These are phyloP conservation scores for Orycteropus afer DNA, from an alignment of 2,113 vertebrate species.

Conservation along the genomic window DNA sequence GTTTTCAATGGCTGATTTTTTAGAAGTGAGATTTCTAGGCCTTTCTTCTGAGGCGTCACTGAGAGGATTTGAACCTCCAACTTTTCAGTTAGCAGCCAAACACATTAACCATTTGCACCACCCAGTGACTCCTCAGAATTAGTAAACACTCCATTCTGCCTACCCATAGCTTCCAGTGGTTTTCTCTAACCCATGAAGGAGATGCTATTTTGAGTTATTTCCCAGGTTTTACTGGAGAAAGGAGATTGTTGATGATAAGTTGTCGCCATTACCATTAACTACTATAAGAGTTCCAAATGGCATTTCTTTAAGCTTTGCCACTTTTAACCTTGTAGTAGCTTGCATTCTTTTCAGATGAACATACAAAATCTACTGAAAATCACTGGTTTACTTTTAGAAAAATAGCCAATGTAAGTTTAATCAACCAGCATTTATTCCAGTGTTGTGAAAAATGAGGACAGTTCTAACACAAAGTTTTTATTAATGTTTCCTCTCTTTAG, in stretches of 20 bases:
- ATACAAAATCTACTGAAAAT: neutral
- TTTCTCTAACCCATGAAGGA: constrained; percentile 28
- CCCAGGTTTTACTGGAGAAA: neutral
- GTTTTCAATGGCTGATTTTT: neutral
- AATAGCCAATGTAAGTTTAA: neutral
- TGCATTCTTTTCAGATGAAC: constrained; percentile 12
- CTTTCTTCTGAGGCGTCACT: neutral
- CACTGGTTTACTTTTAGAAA: constrained; percentile 41
- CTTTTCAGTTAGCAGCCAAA: neutral
- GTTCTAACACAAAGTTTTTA: constrained; percentile 3
- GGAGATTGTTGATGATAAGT: constrained; percentile 29
- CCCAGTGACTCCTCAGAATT: neutral
- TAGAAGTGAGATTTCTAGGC: neutral
- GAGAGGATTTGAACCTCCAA: neutral
- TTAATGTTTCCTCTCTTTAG: constrained; percentile 81
- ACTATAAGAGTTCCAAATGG: constrained; percentile 4
- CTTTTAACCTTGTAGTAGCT: constrained; percentile 21
- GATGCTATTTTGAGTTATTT: constrained; percentile 44
- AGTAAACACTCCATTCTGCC: constrained; percentile 11
- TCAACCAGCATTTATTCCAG: constrained; percentile 44
- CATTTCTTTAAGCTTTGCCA: neutral
- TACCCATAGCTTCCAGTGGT: neutral
- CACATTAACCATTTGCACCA: neutral
- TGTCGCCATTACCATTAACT: constrained; percentile 29
- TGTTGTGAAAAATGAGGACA: neutral